Evolutionary conservation across 2,888 invertebrate genomes (phyloP).

Genomic region (Acanthoscelides obtectus): DNA sequence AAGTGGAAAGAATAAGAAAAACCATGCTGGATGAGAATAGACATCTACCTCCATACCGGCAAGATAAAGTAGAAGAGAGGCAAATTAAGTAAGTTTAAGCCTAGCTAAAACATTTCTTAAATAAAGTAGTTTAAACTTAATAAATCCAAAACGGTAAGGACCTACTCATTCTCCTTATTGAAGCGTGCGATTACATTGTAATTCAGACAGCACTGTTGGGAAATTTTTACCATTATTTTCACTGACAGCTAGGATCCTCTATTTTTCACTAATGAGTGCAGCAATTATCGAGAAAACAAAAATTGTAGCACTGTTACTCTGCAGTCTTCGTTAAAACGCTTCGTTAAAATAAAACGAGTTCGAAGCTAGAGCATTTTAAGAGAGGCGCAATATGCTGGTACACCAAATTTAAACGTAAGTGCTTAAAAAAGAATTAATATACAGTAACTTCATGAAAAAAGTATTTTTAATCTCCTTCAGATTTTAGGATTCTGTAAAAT

Average conservation of each 20-base stretch:
- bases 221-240: neutral
- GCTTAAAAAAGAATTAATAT: neutral
- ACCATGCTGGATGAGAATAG: no score
- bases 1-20: no score
- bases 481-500: no score
- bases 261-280: neutral
- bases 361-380: neutral
- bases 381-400: neutral
- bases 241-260: neutral
- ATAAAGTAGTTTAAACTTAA: no score
- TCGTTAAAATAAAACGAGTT: neutral
- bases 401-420: neutral
- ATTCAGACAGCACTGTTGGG: neutral
- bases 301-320: neutral
- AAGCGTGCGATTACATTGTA: neutral
- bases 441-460: neutral
- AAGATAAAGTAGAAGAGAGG: no score
- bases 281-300: neutral
- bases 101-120: no score
- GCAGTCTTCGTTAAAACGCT: neutral
- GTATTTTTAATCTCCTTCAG: no score
- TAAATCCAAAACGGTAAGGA: no score
- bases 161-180: no score
- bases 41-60: no score
- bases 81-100: no score